Conservation (phyloP, 1,140 invertebrate species). For the Drosophila orena region DNA sequence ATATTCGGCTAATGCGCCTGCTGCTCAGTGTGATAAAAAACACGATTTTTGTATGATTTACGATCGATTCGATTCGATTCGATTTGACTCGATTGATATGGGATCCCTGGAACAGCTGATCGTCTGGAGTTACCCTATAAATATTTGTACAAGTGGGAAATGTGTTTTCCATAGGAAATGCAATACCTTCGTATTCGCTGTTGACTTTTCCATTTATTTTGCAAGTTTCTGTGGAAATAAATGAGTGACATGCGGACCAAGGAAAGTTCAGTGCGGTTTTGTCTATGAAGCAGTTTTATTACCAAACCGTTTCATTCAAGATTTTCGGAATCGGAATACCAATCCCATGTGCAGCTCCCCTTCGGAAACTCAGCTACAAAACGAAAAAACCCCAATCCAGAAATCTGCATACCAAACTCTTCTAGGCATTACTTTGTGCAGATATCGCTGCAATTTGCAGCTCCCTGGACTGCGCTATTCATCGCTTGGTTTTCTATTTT, state of each 20-base stretch:
- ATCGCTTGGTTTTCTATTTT: slow-evolving; percentile 26
- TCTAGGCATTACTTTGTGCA: slow-evolving; percentile 7
- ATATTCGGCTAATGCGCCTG: slow-evolving; percentile 36
- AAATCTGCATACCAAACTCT: slow-evolving; percentile 38
- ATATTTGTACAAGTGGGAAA: slow-evolving; percentile 49
- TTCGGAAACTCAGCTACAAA: slow-evolving; percentile 7
- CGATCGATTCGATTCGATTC: slow-evolving; percentile 18
- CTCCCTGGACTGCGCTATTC: slow-evolving; percentile 12
- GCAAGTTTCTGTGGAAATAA: slow-evolving; percentile 28
- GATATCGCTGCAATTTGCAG: slow-evolving; percentile 12
- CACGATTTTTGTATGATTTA: slow-evolving; percentile 44
- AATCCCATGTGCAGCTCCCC: slow-evolving; percentile 14
- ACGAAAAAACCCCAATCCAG: slow-evolving; percentile 31
- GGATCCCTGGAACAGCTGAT: slow-evolving; percentile 45
- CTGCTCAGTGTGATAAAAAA: slow-evolving; percentile 23
- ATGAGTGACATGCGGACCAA: slow-evolving; percentile 22
- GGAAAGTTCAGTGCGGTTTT: slow-evolving; percentile 32
- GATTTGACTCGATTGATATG: slow-evolving; percentile 26
- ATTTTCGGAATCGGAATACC: slow-evolving; percentile 17
- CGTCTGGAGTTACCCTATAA: slow-evolving; percentile 41
- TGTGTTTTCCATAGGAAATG: slow-evolving; percentile 36
- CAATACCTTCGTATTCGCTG: slow-evolving; percentile 21
- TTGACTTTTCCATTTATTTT: slow-evolving; percentile 22
- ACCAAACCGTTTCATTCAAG: slow-evolving; percentile 34
- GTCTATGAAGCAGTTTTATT: slow-evolving; percentile 40